phyloP scores from a whole-genome alignment of 2,113 vertebrate species.

The Arizona elegans region DNA sequence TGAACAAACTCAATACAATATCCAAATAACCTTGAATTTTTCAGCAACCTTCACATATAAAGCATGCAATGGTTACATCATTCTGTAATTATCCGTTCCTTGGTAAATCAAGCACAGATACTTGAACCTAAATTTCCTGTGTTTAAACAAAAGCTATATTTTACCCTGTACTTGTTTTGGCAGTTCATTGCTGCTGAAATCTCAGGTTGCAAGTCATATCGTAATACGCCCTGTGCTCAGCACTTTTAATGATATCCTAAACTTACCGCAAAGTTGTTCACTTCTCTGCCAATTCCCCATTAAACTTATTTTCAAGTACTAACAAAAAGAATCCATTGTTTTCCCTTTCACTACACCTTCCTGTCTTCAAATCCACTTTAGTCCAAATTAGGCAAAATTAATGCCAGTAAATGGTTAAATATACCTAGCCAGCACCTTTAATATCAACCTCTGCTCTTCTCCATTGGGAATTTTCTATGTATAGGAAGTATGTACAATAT shows the following conservation, averaged over 20 bases:
- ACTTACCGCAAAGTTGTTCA: not conserved
- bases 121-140: not conserved
- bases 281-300: not conserved
- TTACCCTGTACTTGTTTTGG: not conserved
- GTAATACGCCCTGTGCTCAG: rapidly evolving
- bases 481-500: not conserved
- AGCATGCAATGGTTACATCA: not conserved
- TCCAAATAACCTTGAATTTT: not conserved
- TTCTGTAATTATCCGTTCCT: not conserved
- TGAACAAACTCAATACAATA: not conserved
- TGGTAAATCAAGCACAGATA: not conserved
- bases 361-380: not conserved
- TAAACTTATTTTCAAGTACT: not conserved
- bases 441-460: not conserved
- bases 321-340: not conserved
- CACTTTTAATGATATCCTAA: not conserved
- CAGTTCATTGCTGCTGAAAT: not conserved
- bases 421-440: not conserved
- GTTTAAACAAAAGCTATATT: not conserved
- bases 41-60: not conserved
- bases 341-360: not conserved
- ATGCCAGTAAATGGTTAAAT: not conserved
- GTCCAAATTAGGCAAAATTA: not conserved
- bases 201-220: not conserved
- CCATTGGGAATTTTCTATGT: not conserved